Percentiles rank a stretch among this genome's conserved stretches.
phyloP scores from a whole-genome alignment of 92 coral and sea anemone species.

The Zoanthus solanderi region DNA sequence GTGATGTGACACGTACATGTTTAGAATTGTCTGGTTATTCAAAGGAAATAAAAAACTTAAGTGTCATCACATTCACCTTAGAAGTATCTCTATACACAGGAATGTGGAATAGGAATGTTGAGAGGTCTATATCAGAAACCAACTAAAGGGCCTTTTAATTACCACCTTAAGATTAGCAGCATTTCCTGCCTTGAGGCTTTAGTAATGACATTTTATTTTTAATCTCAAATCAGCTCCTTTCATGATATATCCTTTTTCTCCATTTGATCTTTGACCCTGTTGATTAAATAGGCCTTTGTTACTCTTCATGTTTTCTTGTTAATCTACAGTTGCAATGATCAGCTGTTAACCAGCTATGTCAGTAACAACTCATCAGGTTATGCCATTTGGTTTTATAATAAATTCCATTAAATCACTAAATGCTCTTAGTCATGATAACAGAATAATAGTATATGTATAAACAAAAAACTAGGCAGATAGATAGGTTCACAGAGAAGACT shows the following conservation, averaged over 20 bases:
- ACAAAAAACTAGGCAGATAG: slow-evolving; percentile 19
- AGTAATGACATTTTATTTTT: not conserved
- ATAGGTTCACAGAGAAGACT: slow-evolving; percentile 2
- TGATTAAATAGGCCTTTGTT: slow-evolving; percentile 41
- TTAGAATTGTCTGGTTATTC: not conserved
- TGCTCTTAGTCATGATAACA: not conserved
- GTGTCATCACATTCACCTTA: slow-evolving; percentile 12
- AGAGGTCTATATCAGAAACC: not conserved
- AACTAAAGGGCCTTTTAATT: slow-evolving; percentile 10
- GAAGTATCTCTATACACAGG: not conserved
- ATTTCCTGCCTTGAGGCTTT: slow-evolving; percentile 27
- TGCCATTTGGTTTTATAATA: slow-evolving; percentile 16
- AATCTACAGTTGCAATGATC: not conserved
- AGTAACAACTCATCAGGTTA: slow-evolving; percentile 24
- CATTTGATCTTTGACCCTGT: slow-evolving; percentile 23
- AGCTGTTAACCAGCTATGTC: not conserved
- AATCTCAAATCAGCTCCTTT: slow-evolving; percentile 28
- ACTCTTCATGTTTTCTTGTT: slow-evolving; percentile 16
- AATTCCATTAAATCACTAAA: slow-evolving; percentile 21
- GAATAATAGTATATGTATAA: not conserved
- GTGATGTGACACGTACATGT: not conserved
- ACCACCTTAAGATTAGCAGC: slow-evolving; percentile 35
- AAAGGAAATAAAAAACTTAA: not conserved
- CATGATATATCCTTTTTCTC: not conserved
- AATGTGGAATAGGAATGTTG: not conserved